Evolutionary conservation across 2,113 vertebrate species (phyloP).

Genomic region (Cyanoderma ruficeps): DNA sequence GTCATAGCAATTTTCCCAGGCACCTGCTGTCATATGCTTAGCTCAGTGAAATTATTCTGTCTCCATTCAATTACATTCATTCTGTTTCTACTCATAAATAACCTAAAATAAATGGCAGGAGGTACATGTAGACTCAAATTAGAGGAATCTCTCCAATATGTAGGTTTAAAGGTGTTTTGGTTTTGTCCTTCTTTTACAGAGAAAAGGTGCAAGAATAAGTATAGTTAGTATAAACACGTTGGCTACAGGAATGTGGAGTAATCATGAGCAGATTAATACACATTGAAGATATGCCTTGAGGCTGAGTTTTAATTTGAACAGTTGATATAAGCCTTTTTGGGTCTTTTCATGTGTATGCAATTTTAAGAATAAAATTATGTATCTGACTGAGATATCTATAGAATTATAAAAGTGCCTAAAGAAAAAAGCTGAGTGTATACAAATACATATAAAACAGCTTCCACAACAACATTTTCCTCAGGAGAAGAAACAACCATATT

Average conservation of each 20-base stretch:
- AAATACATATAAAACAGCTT: not conserved
- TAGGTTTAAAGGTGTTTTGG: not conserved
- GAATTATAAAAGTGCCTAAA: not conserved
- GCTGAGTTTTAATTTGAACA: not conserved
- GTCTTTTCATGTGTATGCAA: not conserved
- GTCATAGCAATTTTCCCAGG: not conserved
- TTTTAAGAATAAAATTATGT: not conserved
- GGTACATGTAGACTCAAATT: not conserved
- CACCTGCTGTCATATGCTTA: not conserved
- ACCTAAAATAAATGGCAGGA: not conserved
- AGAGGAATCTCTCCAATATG: not conserved
- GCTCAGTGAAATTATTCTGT: not conserved
- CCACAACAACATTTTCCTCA: not conserved
- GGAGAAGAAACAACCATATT: not conserved
- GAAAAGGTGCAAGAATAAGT: not conserved
- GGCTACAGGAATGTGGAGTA: not conserved
- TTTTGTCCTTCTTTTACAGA: not conserved
- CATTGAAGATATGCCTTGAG: not conserved
- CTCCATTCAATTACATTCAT: not conserved
- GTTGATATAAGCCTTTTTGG: accelerated
- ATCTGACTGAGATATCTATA: not conserved
- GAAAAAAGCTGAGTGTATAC: not conserved
- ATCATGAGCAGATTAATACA: not conserved
- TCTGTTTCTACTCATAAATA: not conserved
- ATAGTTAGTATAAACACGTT: not conserved